These are phyloP conservation scores for Caenorhabditis elegans DNA, from an alignment of 1,140 invertebrate genomes.

Conservation along the genomic window WBcel235 BX284602.5:9366001-9366500, in stretches of 20 bases:
- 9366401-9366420: too few species aligned
- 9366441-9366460: too few species aligned
- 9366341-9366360: too few species aligned
- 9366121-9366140: neutral
- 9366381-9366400: too few species aligned
- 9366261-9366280: neutral
- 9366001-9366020: conserved; percentile 37
- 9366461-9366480: too few species aligned
- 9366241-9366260: neutral
- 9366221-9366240: neutral
- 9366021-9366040: conserved; percentile 27
- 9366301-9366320: too few species aligned
- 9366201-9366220: too few species aligned
- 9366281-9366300: too few species aligned
- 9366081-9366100: neutral
- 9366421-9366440: too few species aligned
- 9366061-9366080: neutral
- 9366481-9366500: too few species aligned
- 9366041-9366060: neutral
- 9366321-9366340: too few species aligned
- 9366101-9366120: neutral
- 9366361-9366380: too few species aligned
- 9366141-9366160: neutral
- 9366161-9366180: neutral
- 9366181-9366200: neutral